Evolutionary conservation across 2,113 vertebrate species (phyloP), one percentile per base, ranked within the genome.

Genomic region (Cnemophilus loriae): DNA sequence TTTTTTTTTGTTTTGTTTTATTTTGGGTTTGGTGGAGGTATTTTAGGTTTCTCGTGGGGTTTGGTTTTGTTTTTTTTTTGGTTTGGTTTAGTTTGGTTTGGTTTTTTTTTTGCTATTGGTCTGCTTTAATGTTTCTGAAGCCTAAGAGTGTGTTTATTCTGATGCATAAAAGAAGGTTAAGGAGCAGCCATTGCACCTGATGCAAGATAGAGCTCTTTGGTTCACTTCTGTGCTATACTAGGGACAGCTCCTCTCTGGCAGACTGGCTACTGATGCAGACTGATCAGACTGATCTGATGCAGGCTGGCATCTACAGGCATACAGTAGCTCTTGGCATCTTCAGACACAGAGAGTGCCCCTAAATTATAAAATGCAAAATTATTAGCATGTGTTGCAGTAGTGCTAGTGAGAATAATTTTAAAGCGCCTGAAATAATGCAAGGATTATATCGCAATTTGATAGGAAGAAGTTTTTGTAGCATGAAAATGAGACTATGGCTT

Each of bases 101-200:
- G 8, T 10, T 14, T 26, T 16, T 41, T 23, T 75, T 47, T 16
- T 11, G 15, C 6, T 69, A 7, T 39, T 7, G 2, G 5, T 68
- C 11, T 69, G 5, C 69, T 55, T 42, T 56, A 59, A n/a, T 32
- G 10, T 65, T 69, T 74, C 22, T 69, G 35, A 15, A 82, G 4
- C 16, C 19, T 60, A 64, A 64, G 11, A 20, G 7, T 74, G 3
- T n/a, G 3, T 24, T 20, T 60, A 11, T n/a, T 68, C 9, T 64
- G 35, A 46, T 24, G 22, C 74, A 67, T 37, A 76, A 80, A 63
- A 55, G 11, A 35, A 67, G 49, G 19, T 10, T 7, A 50, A 68
- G 22, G 5, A 87, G 13, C 12, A 73, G 28, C 1, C 8, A 14
- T 35, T 60, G 16, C 21, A 26, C 19, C 0, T 1, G 3, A 5